Base-by-base conservation (phyloP, 37 sponge, comb jelly and placozoan genomes). In the Halichondria panicea region DNA sequence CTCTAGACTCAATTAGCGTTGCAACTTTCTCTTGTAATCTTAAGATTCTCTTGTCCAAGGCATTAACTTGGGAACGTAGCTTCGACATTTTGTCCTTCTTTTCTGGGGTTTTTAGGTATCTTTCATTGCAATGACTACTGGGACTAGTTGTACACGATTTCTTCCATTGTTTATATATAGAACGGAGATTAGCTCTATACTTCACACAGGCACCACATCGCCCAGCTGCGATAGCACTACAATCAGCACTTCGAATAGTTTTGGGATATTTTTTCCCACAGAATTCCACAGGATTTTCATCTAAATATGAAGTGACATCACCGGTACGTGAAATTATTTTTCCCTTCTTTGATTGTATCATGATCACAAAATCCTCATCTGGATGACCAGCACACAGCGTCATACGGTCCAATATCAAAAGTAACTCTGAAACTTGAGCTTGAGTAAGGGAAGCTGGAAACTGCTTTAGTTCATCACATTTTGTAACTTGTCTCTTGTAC, bases 91-190 rank as follows among this genome's bases (percentile, higher is more conserved):
- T 78, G 7, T 44, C 63, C 7, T 9, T 31, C 63, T 70, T 80
- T 50, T 80, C 64, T 11, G 80, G 80, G 2, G 71, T 80, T 12
- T 12, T 70, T 2, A 80, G 63, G 38, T 70, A 70, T 18, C 71
- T 24, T 2, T 69, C 43, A 43, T 69, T 70, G n/a, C 63, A 55
- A 32, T 59, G 52, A 8, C 46, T 62, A 3, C 19, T 18, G 3
- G 76, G 43, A 59, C 37, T 34, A 43, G 45, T 59, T 1, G 7
- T 2, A 7, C 11, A 4, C 22, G 37, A 21, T 25, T 53, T 69
- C 19, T 22, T 1, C 71, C 71, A 60, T 27, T 71, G 52, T 18
- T 44, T 80, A 59, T 80, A 61, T 63, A 60, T 70, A 0, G 71
- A 28, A 32, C 80, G 42, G 7, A 80, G 59, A 11, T 4, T 25